These are phyloP conservation scores for Drosophila repleta DNA, from an alignment of 1,140 invertebrate genomes.

Conservation along the genomic window DNA sequence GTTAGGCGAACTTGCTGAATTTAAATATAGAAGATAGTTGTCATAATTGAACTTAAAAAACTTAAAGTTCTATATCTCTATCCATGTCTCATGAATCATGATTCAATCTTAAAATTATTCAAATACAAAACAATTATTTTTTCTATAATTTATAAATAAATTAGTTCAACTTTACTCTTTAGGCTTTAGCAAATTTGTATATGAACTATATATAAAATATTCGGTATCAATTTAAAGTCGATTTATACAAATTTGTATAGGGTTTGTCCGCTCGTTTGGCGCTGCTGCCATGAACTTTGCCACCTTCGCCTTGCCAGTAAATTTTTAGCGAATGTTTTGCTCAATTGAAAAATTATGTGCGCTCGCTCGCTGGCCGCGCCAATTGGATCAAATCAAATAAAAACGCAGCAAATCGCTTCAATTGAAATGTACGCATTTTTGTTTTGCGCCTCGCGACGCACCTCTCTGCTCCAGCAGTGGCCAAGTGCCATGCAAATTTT, in stretches of 20 bases:
- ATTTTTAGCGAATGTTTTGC: constrained; percentile 47
- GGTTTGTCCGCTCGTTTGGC: neutral
- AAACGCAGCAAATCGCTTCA: constrained; percentile 63
- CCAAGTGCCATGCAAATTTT: constrained; percentile 28
- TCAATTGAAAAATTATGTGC: constrained; percentile 75
- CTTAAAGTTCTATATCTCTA: no score
- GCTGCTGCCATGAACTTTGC: constrained; percentile 62
- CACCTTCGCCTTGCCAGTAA: constrained; percentile 35
- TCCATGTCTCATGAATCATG: no score
- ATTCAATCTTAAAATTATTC: no score
- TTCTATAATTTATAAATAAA: no score
- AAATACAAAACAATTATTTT: no score
- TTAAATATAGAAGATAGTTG: no score
- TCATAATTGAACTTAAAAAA: no score
- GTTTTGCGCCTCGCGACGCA: neutral
- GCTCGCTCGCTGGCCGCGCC: constrained; percentile 35
- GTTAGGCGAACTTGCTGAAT: no score
- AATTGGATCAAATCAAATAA: constrained; percentile 77
- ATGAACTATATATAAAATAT: constrained; percentile 11
- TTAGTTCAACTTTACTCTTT: no score
- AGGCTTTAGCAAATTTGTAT: no score
- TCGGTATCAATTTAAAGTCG: constrained; percentile 25
- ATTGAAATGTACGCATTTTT: constrained; percentile 73
- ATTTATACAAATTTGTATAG: constrained; percentile 24
- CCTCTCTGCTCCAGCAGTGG: neutral